Evolutionary conservation across 2,797 vertebrate genomes (phyloP), one percentile per base, ranked within the genome.

Genomic region (Heliangelus exortis): DNA sequence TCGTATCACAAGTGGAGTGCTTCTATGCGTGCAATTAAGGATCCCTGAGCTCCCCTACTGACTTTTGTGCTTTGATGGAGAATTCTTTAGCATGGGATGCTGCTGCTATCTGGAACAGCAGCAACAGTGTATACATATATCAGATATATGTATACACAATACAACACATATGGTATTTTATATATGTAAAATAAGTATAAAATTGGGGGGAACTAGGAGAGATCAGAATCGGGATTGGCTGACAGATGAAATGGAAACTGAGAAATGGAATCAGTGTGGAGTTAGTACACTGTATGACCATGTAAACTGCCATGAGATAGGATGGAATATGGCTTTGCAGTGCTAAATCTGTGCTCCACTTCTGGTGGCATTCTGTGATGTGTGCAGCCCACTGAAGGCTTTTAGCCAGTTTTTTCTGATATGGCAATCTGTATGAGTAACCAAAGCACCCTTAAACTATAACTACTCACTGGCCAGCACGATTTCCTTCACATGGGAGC

Each of bases 381-480:
- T 16, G 29, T 54, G 63, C 51, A 62, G 48, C 57, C 72, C 0
- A 0, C 15, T 59, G 80, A 62, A 41, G 45, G 39, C 48, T 51
- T 12, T n/a, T 58, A 33, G 48, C 26, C 28, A 18, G 23, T 58
- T 39, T 33, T 62, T 36, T 34, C 58, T 59, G 6, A 63, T 55
- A 22, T 0, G 2, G 43, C 34, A 83, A 54, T 18, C 10, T 10
- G 7, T 28, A 9, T 1, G 6, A 50, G 19, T 34, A 55, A 20
- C 16, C 45, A 85, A 14, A 65, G 59, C 57, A 48, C 22, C 19
- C 34, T 31, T 23, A 23, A 82, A 45, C 25, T 57, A 23, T 55
- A 63, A 31, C 43, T 65, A 16, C 8, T 5, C 33, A 21, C 63
- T 72, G 26, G 13, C 58, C 67, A 67, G 55, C 0, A 0, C 43